Evolutionary conservation across 2,797 vertebrate genomes (phyloP).

Genomic region (Urosaurus nigricauda): DNA sequence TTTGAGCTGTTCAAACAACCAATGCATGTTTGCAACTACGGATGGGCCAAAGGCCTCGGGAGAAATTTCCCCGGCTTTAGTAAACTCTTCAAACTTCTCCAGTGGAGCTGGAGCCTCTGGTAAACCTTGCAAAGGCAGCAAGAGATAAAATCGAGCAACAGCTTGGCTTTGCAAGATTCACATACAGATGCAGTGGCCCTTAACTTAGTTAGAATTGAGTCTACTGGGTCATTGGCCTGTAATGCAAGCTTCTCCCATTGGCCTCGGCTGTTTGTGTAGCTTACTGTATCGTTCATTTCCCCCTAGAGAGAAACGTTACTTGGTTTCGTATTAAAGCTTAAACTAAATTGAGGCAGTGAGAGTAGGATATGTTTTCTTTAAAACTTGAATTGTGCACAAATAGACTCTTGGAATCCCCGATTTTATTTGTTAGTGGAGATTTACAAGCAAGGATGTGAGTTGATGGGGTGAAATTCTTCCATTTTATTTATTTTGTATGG

Average conservation of each 20-base stretch:
- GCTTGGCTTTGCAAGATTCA: not conserved
- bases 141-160: not conserved
- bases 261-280: not conserved
- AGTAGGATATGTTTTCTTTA: not conserved
- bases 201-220: not conserved
- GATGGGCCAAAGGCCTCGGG: not conserved
- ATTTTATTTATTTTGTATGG: not conserved
- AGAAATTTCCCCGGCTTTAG: not conserved
- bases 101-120: no score
- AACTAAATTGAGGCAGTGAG: not conserved
- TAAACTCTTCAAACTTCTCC: constrained; percentile 1
- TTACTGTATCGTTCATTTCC: not conserved
- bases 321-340: not conserved
- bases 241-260: not conserved
- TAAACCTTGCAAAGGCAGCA: not conserved
- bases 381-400: not conserved
- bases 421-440: not conserved
- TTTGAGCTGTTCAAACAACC: constrained; percentile 19
- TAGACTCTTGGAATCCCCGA: not conserved
- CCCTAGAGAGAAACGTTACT: not conserved
- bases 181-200: not conserved
- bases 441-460: not conserved
- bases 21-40: constrained; percentile 22
- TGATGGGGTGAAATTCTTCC: not conserved
- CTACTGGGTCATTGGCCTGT: not conserved